Evolutionary conservation across 2,113 vertebrate species (phyloP), one percentile per base, ranked within the genome.

Genomic region (Urocitellus parryii): DNA sequence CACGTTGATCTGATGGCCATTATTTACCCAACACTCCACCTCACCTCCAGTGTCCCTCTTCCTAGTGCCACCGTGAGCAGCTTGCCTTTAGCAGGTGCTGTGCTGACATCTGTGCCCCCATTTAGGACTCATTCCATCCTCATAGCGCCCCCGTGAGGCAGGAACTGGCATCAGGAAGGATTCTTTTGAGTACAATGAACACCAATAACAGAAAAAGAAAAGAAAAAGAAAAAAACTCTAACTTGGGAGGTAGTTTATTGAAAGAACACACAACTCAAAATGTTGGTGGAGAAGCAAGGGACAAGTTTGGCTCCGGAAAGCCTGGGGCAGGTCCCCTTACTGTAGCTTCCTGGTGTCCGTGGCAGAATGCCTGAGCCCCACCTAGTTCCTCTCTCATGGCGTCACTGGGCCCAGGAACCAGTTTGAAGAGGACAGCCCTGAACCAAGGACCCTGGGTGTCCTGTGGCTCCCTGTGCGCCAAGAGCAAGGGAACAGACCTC

Each of bases 61-160:
- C 61, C 79, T 14, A 14, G 56, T 27, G 6, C 67, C 56, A 29
- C 25, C 10, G 11, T 1, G 14, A 48, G 32, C 0, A 0, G 24
- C 24, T 37, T n/a, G 34, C 1, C 18, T 4, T 42, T 34, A n/a
- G 10, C 29, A 8, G 45, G 58, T 2, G 0, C 34, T 11, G 0
- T 42, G 20, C 80, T 63, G 12, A 70, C 27, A 24, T n/a, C 56
- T 76, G 20, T 48, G 20, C 9, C 58, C 56, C 22, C 7, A 2
- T 39, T 12, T 45, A 42, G 61, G 77, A 42, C 20, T 34, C 45
- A 22, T 34, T 81, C 22, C 17, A 32, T 48, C 76, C 25, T 83
- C 4, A 39, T 4, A 16, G 20, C 3, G 1, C 6, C 34, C 34
- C 29, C 78, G 4, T 10, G 76, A 84, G 29, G 56, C 39, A 91